Conservation (phyloP, 2,888 invertebrate species). For the Chrysomela aeneicollis region DNA sequence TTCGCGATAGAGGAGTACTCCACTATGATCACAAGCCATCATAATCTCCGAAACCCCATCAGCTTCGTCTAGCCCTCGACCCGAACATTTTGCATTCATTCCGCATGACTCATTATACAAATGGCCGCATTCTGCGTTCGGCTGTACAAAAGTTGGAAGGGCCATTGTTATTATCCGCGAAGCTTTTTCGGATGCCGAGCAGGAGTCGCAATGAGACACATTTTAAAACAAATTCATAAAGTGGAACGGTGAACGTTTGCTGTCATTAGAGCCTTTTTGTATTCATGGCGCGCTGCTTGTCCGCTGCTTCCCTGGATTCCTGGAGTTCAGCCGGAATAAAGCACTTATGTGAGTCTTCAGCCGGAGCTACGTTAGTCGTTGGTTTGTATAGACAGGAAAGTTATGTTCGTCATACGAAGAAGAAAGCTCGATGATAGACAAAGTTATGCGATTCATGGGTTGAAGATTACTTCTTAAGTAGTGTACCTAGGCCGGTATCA, state of each 20-base stretch:
- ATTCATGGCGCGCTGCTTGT: conserved; percentile 31
- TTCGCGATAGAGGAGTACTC: not conserved
- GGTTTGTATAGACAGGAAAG: too few species aligned
- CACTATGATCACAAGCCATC: not conserved
- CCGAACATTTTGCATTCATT: conserved; percentile 39
- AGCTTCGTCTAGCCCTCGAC: too few species aligned
- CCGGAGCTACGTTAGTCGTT: not conserved
- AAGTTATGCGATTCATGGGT: too few species aligned
- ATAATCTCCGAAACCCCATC: not conserved
- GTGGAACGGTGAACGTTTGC: conserved; percentile 24
- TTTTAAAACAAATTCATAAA: conserved; percentile 40
- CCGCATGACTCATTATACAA: conserved; percentile 42
- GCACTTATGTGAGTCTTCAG: not conserved
- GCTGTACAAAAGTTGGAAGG: conserved; percentile 38
- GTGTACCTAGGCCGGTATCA: too few species aligned
- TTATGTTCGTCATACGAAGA: too few species aligned
- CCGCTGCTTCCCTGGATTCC: conserved; percentile 17
- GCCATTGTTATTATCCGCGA: conserved; percentile 38
- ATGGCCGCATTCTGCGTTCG: conserved; percentile 41
- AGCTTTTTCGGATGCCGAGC: conserved; percentile 33
- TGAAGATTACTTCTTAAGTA: too few species aligned
- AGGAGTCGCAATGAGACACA: conserved; percentile 33
- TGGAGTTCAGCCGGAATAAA: not conserved
- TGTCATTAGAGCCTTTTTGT: conserved; percentile 33
- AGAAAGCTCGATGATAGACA: too few species aligned